Evolutionary conservation across 2,888 invertebrate species (phyloP), one percentile per base, ranked within the genome.

Genomic region (Oxyteleia sp.): DNA sequence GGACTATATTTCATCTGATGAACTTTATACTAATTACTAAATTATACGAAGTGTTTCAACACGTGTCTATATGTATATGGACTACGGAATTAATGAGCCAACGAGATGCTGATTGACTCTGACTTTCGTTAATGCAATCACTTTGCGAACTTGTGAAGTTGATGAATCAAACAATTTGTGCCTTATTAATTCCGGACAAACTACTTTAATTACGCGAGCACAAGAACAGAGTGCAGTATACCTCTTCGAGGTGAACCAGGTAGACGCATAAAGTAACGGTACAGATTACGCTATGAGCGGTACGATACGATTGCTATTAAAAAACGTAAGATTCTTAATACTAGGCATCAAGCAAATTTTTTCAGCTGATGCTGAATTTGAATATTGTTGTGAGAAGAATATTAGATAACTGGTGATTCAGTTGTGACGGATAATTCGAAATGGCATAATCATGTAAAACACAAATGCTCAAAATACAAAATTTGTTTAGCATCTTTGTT

Each of bases 231-330:
- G 79, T 64, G 80, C 80, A 74, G 43, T 75, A 75, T 11, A 57
- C 81, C 10, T 18, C 41, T 69, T 69, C 81, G 81, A 81, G 81
- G 81, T 81, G 69, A 81, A 75, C 75, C 61, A 59, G 81, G 15
- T 75, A 63, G 59, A 55, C 55, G 35, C 7, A 59, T 61, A 35
- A 63, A 81, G 69, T 81, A 81, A 81, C 81, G 81, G 74, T 75
- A 49, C 47, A 29, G 23, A 41, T 76, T 66, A 75, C 16, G 66
- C 20, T 26, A 29, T 18, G 20, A 41, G 2, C 57, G 29, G 23
- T 23, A 45, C 29, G 23, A 29, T 53, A 51, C 57, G 1, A 69
- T 72, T 16, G 26, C 16, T 18, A 15, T 49, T 35, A 59, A 57
- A 18, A 16, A 11, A 59, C 51, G 29, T 13, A 7, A 23, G 7